Evolutionary conservation across 2,113 vertebrate species (phyloP).

Genomic region (Sphaerodactylus townsendi): DNA sequence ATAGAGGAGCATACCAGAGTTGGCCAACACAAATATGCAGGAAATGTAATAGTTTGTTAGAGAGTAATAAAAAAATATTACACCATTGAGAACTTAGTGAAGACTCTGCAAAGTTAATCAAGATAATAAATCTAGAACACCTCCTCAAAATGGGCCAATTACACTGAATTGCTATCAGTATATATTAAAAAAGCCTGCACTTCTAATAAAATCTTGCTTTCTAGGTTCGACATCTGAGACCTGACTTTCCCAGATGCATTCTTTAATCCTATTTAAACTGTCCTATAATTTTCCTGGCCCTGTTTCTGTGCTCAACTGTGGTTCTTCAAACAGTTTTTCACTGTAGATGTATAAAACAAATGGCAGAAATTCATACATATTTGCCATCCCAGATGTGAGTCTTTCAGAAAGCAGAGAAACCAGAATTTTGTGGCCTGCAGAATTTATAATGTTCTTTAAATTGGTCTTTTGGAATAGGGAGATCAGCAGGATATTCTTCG

Average conservation of each 20-base stretch:
- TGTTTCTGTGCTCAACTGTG: neutral
- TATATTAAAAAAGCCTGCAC: neutral
- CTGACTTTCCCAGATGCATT: slow-evolving; percentile 23
- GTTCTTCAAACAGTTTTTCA: neutral
- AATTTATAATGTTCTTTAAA: no score
- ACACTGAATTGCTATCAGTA: neutral
- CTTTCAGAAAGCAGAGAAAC: neutral
- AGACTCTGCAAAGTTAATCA: slow-evolving; percentile 33
- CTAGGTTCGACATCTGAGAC: slow-evolving; percentile 5
- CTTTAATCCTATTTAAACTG: slow-evolving; percentile 7
- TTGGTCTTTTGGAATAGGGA: neutral
- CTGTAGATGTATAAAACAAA: neutral
- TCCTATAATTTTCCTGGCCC: neutral
- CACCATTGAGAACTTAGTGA: slow-evolving; percentile 5
- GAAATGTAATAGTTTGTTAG: slow-evolving; percentile 33
- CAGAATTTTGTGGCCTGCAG: neutral
- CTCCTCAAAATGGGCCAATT: neutral
- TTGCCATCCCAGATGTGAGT: neutral
- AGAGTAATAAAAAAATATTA: slow-evolving; percentile 45
- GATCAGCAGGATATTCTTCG: no score
- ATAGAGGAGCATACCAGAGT: slow-evolving; percentile 19
- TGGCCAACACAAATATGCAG: neutral
- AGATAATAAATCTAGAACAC: slow-evolving; percentile 26
- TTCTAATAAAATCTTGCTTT: slow-evolving; percentile 17
- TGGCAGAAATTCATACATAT: neutral